Evolutionary conservation across 1,140 invertebrate species (phyloP), one percentile per base, ranked within the genome.

Genomic region (Drosophila yakuba): DNA sequence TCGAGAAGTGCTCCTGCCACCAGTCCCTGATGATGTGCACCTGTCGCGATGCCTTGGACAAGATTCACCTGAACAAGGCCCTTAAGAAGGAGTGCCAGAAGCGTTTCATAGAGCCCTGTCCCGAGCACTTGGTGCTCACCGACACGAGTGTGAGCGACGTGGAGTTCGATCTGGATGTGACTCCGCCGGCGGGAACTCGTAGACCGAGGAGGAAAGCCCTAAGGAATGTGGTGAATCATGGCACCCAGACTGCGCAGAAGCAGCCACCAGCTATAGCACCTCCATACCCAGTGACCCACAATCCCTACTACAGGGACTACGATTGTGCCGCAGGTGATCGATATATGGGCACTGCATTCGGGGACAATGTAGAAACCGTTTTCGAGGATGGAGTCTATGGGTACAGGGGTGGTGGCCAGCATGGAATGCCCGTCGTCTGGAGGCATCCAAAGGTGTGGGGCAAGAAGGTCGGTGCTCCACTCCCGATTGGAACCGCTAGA

Each of bases 141-240:
- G 91, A 92, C 17, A 89, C 89, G 7, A 91, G 73, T 12, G 78
- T 88, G 0, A 84, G 78, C 25, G 91, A 92, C 4, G 39, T 79
- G 56, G 89, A 92, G 36, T 89, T 81, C 32, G 78, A 92, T 44
- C 48, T 92, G 2, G 57, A 84, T 50, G 75, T 92, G 0, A 77
- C 77, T 4, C 90, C 90, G 2, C 85, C 90, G 2, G 74, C 79
- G 0, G 80, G 44, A 3, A 39, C 43, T 6, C 12, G 8, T 15
- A 15, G 2, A 10, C 28, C 32, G 23, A 15, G 35, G 28, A 35
- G n/a, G n/a, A 25, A 61, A 54, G 43, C 73, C 38, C 45, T 47
- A 0, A 20, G 35, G 1, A 50, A 11, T 38, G 25, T 56, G 12
- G 23, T 62, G 0, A 91, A 79, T 47, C 72, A 59, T 11, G 36